Percentiles rank a stretch among this genome's conserved stretches.
phyloP scores from a whole-genome alignment of 1,140 invertebrate species.

The Aphelinus certus region DNA sequence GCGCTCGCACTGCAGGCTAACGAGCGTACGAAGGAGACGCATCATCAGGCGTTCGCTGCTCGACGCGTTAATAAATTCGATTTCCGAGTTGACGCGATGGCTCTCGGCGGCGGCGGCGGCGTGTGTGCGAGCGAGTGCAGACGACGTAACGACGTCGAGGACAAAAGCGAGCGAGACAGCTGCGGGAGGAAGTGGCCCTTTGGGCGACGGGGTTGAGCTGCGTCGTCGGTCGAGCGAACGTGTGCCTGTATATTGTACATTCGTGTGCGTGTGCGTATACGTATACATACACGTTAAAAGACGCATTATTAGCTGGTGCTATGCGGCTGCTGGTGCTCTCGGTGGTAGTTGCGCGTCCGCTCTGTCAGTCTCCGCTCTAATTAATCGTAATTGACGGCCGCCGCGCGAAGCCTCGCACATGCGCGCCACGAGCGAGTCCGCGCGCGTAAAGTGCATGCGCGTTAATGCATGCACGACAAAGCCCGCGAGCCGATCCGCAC shows the following conservation, averaged over 20 bases:
- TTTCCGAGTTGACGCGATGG: conserved; percentile 15
- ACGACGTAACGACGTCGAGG: too few species aligned
- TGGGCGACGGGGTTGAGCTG: conserved; percentile 50
- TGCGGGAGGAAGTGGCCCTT: conserved; percentile 53
- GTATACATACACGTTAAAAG: conserved; percentile 51
- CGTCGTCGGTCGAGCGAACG: neutral
- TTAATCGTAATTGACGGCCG: conserved; percentile 66
- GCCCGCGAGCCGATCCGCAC: too few species aligned
- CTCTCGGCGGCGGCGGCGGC: too few species aligned
- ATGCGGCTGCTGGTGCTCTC: conserved; percentile 13
- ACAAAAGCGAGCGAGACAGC: conserved; percentile 27
- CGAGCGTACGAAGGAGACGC: too few species aligned
- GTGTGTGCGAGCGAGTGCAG: too few species aligned
- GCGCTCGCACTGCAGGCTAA: too few species aligned
- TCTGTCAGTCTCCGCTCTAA: conserved; percentile 65
- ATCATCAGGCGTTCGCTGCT: too few species aligned
- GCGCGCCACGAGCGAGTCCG: conserved; percentile 42
- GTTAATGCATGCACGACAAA: conserved; percentile 8
- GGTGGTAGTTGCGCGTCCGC: conserved; percentile 55
- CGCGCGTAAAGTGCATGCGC: conserved; percentile 34
- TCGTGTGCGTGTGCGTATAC: neutral
- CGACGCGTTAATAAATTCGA: conserved; percentile 8
- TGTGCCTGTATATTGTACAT: too few species aligned
- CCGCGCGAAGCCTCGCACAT: conserved; percentile 62
- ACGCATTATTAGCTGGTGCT: conserved; percentile 47